These are phyloP conservation scores for Pelodiscus sinensis DNA, from an alignment of 2,113 vertebrate genomes.

Conservation along the genomic window DNA sequence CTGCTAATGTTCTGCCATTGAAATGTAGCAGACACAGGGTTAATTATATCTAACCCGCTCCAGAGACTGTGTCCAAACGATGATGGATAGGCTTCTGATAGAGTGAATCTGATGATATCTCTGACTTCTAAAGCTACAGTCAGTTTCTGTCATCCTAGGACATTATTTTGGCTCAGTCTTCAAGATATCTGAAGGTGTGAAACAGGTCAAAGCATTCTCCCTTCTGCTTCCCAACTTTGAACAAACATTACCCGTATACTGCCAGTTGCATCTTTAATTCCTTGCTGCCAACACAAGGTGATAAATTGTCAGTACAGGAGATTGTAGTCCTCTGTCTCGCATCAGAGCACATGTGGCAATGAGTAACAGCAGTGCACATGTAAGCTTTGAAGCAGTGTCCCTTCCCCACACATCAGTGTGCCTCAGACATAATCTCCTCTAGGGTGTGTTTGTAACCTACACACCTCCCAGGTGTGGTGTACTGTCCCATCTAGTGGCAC, in stretches of 20 bases:
- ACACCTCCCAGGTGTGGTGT: too few species aligned
- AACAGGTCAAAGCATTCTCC: rapidly evolving
- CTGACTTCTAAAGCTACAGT: not conserved
- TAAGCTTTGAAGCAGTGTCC: not conserved
- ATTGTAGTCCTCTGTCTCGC: not conserved
- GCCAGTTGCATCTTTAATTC: not conserved
- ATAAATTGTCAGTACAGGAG: not conserved
- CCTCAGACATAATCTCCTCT: rapidly evolving
- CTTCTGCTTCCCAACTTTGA: not conserved
- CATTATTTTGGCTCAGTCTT: not conserved
- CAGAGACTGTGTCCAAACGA: not conserved
- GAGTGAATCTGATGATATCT: not conserved
- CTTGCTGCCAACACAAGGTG: not conserved
- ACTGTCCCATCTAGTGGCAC: too few species aligned
- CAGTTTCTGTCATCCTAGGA: not conserved
- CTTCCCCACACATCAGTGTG: rapidly evolving
- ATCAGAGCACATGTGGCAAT: not conserved
- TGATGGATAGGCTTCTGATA: rapidly evolving
- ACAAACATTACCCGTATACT: not conserved
- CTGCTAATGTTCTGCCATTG: not conserved
- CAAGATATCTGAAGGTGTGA: not conserved
- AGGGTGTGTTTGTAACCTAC: not conserved
- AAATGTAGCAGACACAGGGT: not conserved
- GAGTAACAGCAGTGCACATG: not conserved
- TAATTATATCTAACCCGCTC: not conserved